phyloP scores from a whole-genome alignment of 2,888 invertebrate genomes.

The Mesochorus sp. region DNA sequence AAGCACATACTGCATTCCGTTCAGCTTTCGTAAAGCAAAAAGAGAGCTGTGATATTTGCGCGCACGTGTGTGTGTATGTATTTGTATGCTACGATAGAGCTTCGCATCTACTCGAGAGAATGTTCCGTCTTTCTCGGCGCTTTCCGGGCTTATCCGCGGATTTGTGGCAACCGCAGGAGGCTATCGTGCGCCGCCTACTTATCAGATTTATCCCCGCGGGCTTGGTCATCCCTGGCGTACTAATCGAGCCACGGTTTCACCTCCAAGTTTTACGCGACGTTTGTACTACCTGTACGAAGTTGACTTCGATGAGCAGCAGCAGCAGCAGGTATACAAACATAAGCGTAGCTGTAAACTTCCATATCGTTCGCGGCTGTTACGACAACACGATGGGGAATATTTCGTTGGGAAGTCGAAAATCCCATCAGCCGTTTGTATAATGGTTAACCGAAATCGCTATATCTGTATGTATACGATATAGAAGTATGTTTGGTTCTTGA shows the following conservation, averaged over 20 bases:
- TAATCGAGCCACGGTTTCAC: slow-evolving; percentile 60
- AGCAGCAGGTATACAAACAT: too few species aligned
- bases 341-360: slow-evolving; percentile 12
- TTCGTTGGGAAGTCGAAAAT: slow-evolving; percentile 49
- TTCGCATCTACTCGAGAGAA: slow-evolving; percentile 66
- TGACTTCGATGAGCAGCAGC: too few species aligned
- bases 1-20: slow-evolving; percentile 73
- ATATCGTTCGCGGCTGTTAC: not conserved
- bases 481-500: slow-evolving; percentile 21
- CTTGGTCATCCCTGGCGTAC: slow-evolving; percentile 64
- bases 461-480: not conserved
- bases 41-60: slow-evolving; percentile 16
- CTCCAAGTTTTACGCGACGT: too few species aligned
- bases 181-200: slow-evolving; percentile 80
- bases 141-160: slow-evolving; percentile 79
- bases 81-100: slow-evolving; percentile 4
- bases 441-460: too few species aligned
- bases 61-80: not conserved
- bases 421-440: slow-evolving; percentile 50
- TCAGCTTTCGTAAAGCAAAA: slow-evolving; percentile 64
- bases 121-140: slow-evolving; percentile 55
- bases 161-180: slow-evolving; percentile 77
- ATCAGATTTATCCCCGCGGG: slow-evolving; percentile 77
- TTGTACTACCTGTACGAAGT: too few species aligned
- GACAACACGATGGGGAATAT: slow-evolving; percentile 45